phyloP scores from a whole-genome alignment of 2,888 invertebrate species.

The Spisula subtruncata region DNA sequence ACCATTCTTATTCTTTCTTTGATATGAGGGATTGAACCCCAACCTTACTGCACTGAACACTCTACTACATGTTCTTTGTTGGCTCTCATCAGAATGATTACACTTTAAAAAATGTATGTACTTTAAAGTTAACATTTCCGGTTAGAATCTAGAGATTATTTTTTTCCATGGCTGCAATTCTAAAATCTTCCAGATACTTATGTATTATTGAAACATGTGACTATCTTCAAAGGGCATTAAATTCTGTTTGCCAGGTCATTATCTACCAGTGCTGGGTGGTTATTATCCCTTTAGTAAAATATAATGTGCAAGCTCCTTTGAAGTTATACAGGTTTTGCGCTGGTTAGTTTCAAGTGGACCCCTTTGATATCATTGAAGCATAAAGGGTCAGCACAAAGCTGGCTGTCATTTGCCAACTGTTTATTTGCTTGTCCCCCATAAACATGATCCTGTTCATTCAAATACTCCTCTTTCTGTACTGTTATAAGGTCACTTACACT shows the following conservation, averaged over 20 bases:
- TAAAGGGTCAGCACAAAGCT: not conserved
- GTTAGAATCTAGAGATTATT: too few species aligned
- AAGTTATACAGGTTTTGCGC: conserved; percentile 17
- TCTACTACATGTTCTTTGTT: too few species aligned
- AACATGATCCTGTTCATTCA: not conserved
- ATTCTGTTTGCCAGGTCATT: not conserved
- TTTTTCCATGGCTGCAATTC: too few species aligned
- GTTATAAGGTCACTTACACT: too few species aligned
- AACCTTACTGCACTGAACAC: too few species aligned
- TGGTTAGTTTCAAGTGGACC: conserved; percentile 5
- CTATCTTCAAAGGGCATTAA: conserved; percentile 12
- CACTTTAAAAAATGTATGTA: too few species aligned
- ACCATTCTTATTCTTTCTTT: too few species aligned
- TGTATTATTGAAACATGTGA: not conserved
- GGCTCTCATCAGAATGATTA: too few species aligned
- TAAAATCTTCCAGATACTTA: not conserved
- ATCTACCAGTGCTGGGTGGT: not conserved
- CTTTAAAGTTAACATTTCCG: too few species aligned
- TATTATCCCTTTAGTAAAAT: not conserved
- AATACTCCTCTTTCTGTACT: too few species aligned
- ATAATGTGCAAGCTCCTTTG: conserved; percentile 1
- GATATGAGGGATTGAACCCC: too few species aligned
- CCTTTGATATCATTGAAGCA: conserved; percentile 14
- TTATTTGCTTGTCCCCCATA: not conserved
- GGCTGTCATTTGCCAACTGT: conserved; percentile 16